Evolutionary conservation across 2,113 vertebrate genomes (phyloP).

Genomic region (Ifrita kowaldi): DNA sequence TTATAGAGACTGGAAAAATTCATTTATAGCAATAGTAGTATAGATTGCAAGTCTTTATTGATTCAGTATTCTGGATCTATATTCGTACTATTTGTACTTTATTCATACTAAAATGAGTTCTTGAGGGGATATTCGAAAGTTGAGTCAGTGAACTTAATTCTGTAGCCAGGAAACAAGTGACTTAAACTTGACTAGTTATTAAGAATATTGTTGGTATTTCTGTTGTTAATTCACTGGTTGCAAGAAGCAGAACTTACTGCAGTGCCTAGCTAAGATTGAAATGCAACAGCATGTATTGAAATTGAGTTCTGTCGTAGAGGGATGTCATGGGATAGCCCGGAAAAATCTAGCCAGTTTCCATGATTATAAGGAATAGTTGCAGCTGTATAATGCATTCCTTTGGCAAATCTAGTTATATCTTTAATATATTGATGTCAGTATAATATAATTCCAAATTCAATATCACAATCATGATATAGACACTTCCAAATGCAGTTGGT

Average conservation of each 20-base stretch:
- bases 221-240: background rate
- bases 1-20: background rate
- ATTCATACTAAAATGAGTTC: background rate
- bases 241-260: background rate
- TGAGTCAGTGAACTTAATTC: background rate
- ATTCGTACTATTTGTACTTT: accelerated
- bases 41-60: background rate
- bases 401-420: background rate
- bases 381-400: background rate
- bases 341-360: background rate
- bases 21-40: background rate
- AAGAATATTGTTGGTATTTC: background rate
- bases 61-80: background rate
- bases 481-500: background rate
- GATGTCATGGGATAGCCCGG: background rate
- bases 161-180: background rate
- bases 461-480: accelerated
- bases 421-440: background rate
- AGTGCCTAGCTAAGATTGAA: background rate
- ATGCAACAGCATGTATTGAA: background rate
- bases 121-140: background rate
- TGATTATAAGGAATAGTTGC: background rate
- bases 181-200: background rate
- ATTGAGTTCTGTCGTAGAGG: background rate
- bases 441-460: background rate